phyloP scores from a whole-genome alignment of 2,113 vertebrate genomes.

The Raja brachyura region DNA sequence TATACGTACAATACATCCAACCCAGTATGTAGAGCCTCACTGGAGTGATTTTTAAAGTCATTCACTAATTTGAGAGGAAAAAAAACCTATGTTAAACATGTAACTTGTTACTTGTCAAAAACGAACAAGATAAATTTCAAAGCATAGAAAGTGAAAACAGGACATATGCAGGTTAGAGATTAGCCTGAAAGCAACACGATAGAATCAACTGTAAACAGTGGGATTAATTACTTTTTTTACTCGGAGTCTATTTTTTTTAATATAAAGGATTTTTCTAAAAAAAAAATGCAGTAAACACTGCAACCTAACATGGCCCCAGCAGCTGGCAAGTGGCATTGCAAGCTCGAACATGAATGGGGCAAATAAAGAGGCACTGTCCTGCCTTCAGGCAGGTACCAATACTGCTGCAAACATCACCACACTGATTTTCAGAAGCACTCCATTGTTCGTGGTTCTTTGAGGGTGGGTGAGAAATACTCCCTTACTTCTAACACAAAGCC shows the following conservation, averaged over 20 bases:
- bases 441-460: neutral
- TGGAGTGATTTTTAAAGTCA: conserved; percentile 35
- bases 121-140: conserved; percentile 10
- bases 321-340: conserved; percentile 13
- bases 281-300: neutral
- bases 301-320: neutral
- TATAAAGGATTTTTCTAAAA: neutral
- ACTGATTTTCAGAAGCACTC: neutral
- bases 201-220: neutral
- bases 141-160: neutral
- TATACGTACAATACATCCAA: conserved; percentile 8
- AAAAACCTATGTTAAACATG: conserved; percentile 12
- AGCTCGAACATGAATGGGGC: neutral
- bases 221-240: neutral
- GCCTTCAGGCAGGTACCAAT: conserved; percentile 6
- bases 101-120: conserved; percentile 7
- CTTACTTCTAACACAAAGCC: conserved; percentile 26
- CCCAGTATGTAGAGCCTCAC: conserved; percentile 25
- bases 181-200: neutral
- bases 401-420: conserved; percentile 11
- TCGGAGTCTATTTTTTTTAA: neutral
- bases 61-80: conserved; percentile 21
- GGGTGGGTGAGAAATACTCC: neutral
- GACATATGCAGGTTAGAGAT: neutral
- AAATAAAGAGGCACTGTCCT: neutral